phyloP scores from a whole-genome alignment of 2,797 vertebrate genomes.

The Emys orbicularis region DNA sequence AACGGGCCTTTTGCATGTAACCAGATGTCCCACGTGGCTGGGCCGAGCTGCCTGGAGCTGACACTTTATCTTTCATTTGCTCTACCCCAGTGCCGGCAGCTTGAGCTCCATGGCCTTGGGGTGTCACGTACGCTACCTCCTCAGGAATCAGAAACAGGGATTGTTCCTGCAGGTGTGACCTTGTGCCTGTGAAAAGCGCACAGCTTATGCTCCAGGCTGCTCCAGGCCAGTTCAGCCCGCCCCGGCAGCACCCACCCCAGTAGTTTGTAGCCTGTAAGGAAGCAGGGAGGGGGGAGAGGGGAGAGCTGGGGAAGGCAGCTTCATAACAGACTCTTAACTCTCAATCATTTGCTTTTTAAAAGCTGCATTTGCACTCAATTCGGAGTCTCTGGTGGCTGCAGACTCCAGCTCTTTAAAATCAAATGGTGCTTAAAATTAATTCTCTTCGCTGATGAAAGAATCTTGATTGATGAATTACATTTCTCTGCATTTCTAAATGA shows the following conservation, averaged over 20 bases:
- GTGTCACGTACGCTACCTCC: background rate
- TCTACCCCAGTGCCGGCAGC: background rate
- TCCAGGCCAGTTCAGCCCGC: background rate
- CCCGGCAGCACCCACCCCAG: background rate
- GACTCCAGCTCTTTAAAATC: constrained; percentile 25
- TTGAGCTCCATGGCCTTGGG: background rate
- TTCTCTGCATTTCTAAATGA: constrained; percentile 17
- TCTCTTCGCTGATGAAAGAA: constrained; percentile 5
- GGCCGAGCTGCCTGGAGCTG: background rate
- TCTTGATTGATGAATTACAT: constrained; percentile 38
- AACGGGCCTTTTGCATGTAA: background rate
- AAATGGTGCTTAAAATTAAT: constrained; percentile 61
- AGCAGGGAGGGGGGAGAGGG: background rate
- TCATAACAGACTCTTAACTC: background rate
- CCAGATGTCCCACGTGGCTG: background rate
- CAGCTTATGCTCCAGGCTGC: too few species aligned
- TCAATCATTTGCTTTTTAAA: constrained; percentile 13
- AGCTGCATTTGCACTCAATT: background rate
- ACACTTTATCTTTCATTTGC: background rate
- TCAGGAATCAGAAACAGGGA: background rate
- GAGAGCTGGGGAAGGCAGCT: background rate
- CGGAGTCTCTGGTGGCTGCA: background rate
- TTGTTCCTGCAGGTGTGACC: background rate
- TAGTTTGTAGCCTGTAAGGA: background rate
- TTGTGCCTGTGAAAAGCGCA: background rate